phyloP scores from a whole-genome alignment of 2,797 vertebrate genomes.

The Gobio occitaniae region DNA sequence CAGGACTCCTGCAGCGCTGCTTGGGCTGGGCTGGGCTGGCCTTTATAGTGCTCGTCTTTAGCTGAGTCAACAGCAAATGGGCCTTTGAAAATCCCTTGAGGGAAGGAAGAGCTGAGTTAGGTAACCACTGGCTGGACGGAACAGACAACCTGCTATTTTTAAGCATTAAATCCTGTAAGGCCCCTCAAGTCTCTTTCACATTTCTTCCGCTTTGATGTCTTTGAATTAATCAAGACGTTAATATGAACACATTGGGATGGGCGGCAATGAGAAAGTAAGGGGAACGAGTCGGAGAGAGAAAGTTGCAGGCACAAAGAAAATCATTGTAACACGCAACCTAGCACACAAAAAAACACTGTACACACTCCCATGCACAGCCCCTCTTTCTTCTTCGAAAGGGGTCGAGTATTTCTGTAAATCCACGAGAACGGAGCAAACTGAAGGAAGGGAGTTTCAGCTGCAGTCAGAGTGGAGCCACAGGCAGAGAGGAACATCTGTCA shows the following conservation, averaged over 20 bases:
- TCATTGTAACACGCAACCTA: slow-evolving; percentile 72
- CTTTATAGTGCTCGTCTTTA: slow-evolving; percentile 58
- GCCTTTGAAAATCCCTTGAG: slow-evolving; percentile 70
- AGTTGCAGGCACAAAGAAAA: slow-evolving; percentile 75
- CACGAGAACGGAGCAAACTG: slow-evolving; percentile 30
- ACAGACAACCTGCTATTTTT: slow-evolving; percentile 65
- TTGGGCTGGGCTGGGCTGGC: background rate
- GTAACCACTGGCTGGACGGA: slow-evolving; percentile 52
- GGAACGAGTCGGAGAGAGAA: slow-evolving; percentile 47
- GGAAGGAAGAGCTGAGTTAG: slow-evolving; percentile 68
- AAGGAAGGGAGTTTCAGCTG: slow-evolving; percentile 38
- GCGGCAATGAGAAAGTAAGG: slow-evolving; percentile 26
- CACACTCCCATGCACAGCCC: slow-evolving; percentile 45
- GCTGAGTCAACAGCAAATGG: slow-evolving; percentile 65
- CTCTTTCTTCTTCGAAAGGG: slow-evolving; percentile 61
- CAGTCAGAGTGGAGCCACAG: slow-evolving; percentile 12
- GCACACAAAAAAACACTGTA: slow-evolving; percentile 41
- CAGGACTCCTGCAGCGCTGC: slow-evolving; percentile 21
- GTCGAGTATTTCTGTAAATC: slow-evolving; percentile 42
- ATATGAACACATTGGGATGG: slow-evolving; percentile 52
- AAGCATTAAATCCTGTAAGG: slow-evolving; percentile 64
- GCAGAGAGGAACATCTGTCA: slow-evolving; percentile 23
- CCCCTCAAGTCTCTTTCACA: slow-evolving; percentile 31
- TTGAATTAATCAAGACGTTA: slow-evolving; percentile 58
- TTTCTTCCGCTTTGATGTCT: slow-evolving; percentile 2